Evolutionary conservation across 2,113 vertebrate species (phyloP), one percentile per base, ranked within the genome.

Genomic region (Apteryx owenii): DNA sequence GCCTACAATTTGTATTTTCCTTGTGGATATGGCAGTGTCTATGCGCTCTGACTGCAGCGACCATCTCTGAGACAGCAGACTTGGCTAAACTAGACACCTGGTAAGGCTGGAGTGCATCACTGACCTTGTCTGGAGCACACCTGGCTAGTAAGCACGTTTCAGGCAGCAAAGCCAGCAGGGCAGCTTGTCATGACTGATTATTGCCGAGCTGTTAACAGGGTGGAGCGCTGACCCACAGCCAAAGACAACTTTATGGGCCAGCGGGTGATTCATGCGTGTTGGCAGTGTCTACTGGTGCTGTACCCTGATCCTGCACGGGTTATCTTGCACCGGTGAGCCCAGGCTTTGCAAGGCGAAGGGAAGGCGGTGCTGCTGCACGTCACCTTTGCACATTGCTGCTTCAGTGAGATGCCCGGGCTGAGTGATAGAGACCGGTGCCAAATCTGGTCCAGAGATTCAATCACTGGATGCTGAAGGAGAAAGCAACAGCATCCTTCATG

Each of bases 61-160:
- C 44, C 31, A 5, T 31, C 62, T 72, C 56, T 19, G 69, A 77
- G 42, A 28, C 72, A 22, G 36, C 36, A 42, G 38, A 42, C 38
- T 29, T 48, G 46, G 26, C 51, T 80, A 69, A 9, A 44, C 5
- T 15, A 68, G 51, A 28, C 31, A 15, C 0, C 1, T 76, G 11
- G 62, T 72, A 58, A 33, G 71, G 42, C 36, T 88, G 82, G 54
- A 92, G 56, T 44, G 23, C 31, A 6, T 46, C 40, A 6, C 31
- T 61, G 38, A 2, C 1, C 2, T 0, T 7, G 2, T 22, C 60
- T 66, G 60, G 31, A 28, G 0, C 70, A 6, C 26, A 28, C 18
- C 13, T 92, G 56, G 26, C 31, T 28, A 25, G 0, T 3, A 18
- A 48, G 23, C 31, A 7, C 4, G 0, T 62, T 38, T 29, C 46